phyloP scores from a whole-genome alignment of 2,797 vertebrate genomes.

The Cuculus canorus region DNA sequence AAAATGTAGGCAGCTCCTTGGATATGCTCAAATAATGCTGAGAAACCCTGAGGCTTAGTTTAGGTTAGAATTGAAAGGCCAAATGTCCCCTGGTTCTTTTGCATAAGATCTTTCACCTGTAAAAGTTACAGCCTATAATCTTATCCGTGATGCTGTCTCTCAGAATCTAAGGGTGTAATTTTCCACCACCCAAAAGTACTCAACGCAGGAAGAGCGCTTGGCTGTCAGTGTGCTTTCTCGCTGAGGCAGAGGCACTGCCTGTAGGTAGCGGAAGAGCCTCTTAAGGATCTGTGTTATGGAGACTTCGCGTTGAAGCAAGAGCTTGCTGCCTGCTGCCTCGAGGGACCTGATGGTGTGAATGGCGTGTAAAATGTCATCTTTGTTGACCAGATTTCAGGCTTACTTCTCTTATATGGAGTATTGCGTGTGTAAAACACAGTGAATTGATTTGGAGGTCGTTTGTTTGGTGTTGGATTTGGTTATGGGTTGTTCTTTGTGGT shows the following conservation, averaged over 20 bases:
- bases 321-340: neutral
- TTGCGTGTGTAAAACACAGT: neutral
- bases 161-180: neutral
- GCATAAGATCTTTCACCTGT: neutral
- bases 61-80: neutral
- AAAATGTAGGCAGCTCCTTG: neutral
- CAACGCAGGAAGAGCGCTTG: neutral
- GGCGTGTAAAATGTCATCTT: rapidly evolving
- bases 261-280: neutral
- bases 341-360: neutral
- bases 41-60: neutral
- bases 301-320: neutral
- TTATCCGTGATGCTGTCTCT: rapidly evolving
- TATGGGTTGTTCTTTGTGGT: neutral
- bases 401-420: neutral
- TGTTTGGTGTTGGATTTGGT: neutral
- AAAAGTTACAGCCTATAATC: neutral
- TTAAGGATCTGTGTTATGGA: neutral
- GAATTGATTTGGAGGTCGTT: neutral
- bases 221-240: neutral
- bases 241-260: neutral
- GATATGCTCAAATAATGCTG: neutral
- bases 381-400: neutral
- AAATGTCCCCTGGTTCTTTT: neutral
- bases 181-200: neutral